Evolutionary conservation across 2,797 vertebrate genomes (phyloP).

Genomic region (Liasis olivaceus): DNA sequence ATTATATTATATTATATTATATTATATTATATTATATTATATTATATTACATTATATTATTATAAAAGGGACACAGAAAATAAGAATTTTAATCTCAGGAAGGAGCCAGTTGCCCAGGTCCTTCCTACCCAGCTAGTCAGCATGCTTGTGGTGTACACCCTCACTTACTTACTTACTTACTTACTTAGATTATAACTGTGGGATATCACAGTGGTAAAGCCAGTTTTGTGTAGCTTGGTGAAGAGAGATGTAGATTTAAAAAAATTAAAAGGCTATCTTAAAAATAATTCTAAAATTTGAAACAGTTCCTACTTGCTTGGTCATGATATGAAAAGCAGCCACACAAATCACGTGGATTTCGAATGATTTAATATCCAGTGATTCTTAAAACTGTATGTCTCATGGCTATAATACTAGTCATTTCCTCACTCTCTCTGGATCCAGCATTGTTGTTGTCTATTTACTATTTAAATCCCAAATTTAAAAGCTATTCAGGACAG

Average conservation of each 20-base stretch:
- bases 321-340: not conserved
- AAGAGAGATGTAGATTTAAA: not conserved
- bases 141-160: not conserved
- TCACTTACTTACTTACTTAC: not conserved
- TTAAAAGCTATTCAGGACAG: not conserved
- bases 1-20: too few species aligned
- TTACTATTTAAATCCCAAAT: conserved; percentile 15
- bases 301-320: not conserved
- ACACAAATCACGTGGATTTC: not conserved
- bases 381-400: not conserved
- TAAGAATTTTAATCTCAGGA: not conserved
- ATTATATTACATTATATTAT: not conserved
- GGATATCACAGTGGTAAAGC: not conserved
- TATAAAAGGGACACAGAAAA: not conserved
- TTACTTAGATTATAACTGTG: not conserved
- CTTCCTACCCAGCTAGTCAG: not conserved
- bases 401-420: not conserved
- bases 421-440: not conserved
- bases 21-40: too few species aligned
- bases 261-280: not conserved
- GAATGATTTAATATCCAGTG: not conserved
- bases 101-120: not conserved
- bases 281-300: not conserved
- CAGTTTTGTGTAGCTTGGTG: not conserved
- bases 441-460: not conserved